Evolutionary conservation across 2,113 vertebrate genomes (phyloP), one percentile per base, ranked within the genome.

Genomic region (Bubo scandiacus): DNA sequence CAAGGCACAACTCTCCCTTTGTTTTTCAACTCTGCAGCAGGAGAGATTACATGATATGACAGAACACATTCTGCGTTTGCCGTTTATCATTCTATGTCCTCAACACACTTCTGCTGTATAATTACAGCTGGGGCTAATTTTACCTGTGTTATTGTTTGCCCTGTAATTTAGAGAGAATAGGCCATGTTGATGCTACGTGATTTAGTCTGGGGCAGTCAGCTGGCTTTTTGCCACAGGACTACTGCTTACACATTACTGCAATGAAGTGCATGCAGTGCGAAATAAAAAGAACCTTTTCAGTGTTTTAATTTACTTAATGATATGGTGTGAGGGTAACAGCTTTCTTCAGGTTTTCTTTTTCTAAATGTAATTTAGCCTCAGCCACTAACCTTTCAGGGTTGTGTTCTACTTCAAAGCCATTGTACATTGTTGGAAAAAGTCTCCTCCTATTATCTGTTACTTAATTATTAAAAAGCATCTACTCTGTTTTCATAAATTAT

Each of bases 401-500:
- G 70, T 45, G 38, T 68, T 94, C 77, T 88, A 61, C 91, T 97
- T 94, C 92, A 94, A 95, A 95, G 74, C 79, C 65, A 55, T 66
- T 12, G 85, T 68, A 92, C 38, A 12, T 92, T 74, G 86, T 73
- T 79, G 85, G 70, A 29, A 94, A 83, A 97, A 92, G 51, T 95
- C 85, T 27, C 90, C 88, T 92, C 93, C 85, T 96, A 98, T 97
- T 98, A 98, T 97, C 97, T 96, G 74, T 97, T 97, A 97, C 89
- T 98, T 98, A 98, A 98, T 98, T 98, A 98, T 98, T 98, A 96
- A 98, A 98, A 98, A 97, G 97, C 45, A 0, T 95, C 98, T 97
- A 97, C 96, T 98, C 96, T 95, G 95, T 98, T 98, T 98, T 97
- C 97, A 98, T 98, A 97, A 98, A 98, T 98, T 98, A 98, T 98